phyloP scores from a whole-genome alignment of 2,113 vertebrate genomes.

The Semicossyphus pulcher region DNA sequence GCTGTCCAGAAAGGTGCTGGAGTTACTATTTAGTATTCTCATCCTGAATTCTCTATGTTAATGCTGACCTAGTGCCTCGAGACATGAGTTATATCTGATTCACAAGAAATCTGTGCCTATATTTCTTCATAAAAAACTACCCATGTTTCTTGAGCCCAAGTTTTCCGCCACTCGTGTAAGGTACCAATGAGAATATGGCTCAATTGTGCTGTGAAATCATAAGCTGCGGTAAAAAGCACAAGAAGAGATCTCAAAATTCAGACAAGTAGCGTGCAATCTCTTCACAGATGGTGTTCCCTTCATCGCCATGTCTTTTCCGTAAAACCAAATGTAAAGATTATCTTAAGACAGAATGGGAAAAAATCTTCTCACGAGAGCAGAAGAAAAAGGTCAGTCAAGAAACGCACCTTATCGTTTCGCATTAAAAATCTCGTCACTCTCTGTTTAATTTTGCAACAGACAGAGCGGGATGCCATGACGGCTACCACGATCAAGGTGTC shows the following conservation, averaged over 20 bases:
- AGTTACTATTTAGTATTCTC: constrained; percentile 29
- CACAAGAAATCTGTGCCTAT: neutral
- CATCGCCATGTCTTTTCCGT: too few species aligned
- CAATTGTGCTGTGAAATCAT: neutral
- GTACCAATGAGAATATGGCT: constrained; percentile 1
- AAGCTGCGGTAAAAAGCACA: neutral
- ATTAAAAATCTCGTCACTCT: too few species aligned
- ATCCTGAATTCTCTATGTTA: constrained; percentile 5
- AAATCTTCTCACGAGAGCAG: too few species aligned
- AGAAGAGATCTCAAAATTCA: neutral
- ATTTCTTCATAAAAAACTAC: neutral
- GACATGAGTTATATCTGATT: constrained; percentile 16
- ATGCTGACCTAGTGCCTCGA: constrained; percentile 44
- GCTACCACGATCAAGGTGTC: neutral
- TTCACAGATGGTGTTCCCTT: too few species aligned
- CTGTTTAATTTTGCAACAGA: constrained; percentile 9
- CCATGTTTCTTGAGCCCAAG: neutral
- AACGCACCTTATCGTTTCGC: too few species aligned
- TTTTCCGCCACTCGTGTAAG: neutral
- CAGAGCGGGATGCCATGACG: neutral
- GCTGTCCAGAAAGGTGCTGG: neutral
- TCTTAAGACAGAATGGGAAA: too few species aligned
- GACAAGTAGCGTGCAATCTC: neutral
- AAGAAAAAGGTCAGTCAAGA: too few species aligned
- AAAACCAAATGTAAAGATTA: too few species aligned